Base-by-base conservation (phyloP, 2,113 vertebrate genomes). In the Ophthalmolycus amberensis region DNA sequence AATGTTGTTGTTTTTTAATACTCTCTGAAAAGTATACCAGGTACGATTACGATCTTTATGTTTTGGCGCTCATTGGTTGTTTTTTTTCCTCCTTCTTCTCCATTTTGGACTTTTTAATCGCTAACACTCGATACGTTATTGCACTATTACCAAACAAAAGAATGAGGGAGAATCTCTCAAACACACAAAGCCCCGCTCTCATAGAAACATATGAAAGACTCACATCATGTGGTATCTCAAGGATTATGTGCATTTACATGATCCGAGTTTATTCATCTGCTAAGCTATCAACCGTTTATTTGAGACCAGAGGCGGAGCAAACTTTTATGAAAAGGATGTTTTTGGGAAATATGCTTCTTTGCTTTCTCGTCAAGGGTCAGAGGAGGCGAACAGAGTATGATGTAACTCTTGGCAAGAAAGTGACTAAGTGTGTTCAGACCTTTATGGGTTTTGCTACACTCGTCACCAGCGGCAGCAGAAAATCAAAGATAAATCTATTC, bases 1-100 rank as follows among this genome's bases (percentile, higher is more conserved):
- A 94, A 93, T 94, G 93, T 95, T 93, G 82, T 90, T 92, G 65
- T 93, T 91, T 52, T 93, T 93, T 89, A 93, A 92, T 92, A 88
- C 86, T 87, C 79, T 89, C 83, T 89, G 90, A 89, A 89, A 91
- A 71, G 93, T 93, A 93, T 91, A 93, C 84, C 94, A 93, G 94
- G 88, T 94, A 79, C 82, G 91, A 80, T 85, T 89, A 85, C 75
- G 75, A 91, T 89, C 65, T 71, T 78, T 72, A 27, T 14, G 48
- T 88, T 58, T 86, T 78, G 46, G 78, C 65, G 56, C 72, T 88
- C 79, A 78, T 81, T 42, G 20, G 60, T 68, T 60, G 67, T 85
- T 87, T 87, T 52, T 88, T 63, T 12, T 11, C 54, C 54, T 27
- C n/a, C 54, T 87, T 88, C 84, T 80, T 85, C 85, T 89, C 70